Conservation (phyloP, 2,888 invertebrate genomes). For the Chrysomela aeneicollis region DNA sequence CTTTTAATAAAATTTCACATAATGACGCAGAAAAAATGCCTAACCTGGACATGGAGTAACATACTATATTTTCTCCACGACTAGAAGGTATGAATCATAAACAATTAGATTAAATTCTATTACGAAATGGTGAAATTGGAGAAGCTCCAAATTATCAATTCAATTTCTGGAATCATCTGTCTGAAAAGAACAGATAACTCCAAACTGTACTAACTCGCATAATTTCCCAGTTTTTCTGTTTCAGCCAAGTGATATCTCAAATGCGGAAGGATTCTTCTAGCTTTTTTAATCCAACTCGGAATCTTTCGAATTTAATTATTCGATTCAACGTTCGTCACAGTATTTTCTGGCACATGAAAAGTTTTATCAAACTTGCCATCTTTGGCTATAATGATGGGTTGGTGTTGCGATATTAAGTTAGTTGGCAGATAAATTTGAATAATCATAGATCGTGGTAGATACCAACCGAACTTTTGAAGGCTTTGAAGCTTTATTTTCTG, state of each 20-base stretch:
- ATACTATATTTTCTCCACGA: too few relatives aligned
- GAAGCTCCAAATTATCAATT: too few relatives aligned
- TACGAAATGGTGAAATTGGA: too few relatives aligned
- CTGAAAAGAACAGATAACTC: slow-evolving; percentile 45
- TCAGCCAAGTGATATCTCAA: slow-evolving; percentile 29
- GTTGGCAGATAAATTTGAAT: not conserved
- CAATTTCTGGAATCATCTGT: too few relatives aligned
- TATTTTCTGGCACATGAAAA: slow-evolving; percentile 27
- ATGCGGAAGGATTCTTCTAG: slow-evolving; percentile 28
- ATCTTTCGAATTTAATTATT: slow-evolving; percentile 33
- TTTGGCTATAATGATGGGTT: not conserved
- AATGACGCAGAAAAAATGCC: too few relatives aligned
- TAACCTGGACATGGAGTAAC: too few relatives aligned
- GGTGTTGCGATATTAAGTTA: not conserved
- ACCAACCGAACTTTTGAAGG: too few relatives aligned
- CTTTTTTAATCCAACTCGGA: slow-evolving; percentile 20
- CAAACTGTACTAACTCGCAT: slow-evolving; percentile 43
- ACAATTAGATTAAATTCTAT: too few relatives aligned
- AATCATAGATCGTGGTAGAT: too few relatives aligned
- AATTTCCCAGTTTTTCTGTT: slow-evolving; percentile 33
- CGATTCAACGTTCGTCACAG: slow-evolving; percentile 20
- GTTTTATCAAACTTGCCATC: slow-evolving; percentile 24
- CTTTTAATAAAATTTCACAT: too few relatives aligned
- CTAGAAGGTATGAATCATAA: too few relatives aligned
- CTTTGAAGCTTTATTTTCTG: too few relatives aligned